Evolutionary conservation across 2,113 vertebrate species (phyloP), one percentile per base, ranked within the genome.

Genomic region (Epinephelus moara): DNA sequence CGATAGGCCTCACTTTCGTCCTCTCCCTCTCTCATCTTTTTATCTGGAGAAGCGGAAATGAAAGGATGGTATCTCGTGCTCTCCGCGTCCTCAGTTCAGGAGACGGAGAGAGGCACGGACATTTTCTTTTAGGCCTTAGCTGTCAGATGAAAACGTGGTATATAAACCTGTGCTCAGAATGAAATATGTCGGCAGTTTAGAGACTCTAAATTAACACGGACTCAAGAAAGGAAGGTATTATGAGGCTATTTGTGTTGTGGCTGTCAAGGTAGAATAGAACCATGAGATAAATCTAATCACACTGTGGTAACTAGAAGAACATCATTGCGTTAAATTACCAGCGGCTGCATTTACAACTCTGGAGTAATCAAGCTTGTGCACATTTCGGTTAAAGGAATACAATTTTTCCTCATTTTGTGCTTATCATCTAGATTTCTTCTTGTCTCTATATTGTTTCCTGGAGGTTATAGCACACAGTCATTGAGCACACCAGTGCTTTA

Each of bases 21-120:
- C 75, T 80, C 85, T 52, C 59, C 76, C 83, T 25, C 70, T 83
- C 89, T 90, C 93, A 93, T 93, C 91, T 93, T 93, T 93, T 92
- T 93, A 94, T 93, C 92, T 91, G 89, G 80, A 87, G 78, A 81
- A 90, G 78, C 85, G 94, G 93, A 95, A 95, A 94, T 94, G 90
- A 95, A 94, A 93, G 94, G 93, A 95, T 92, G 89, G 59, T 95
- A 95, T 94, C 94, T 85, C 27, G 4, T 40, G 5, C 47, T 71
- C 61, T 68, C 85, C 25, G 7, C 76, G 13, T 85, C 76, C 80
- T 73, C 81, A 37, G 81, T 86, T 85, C 82, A 74, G 91, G 78
- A 92, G 88, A 88, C 47, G 73, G 80, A 82, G 57, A 64, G 75
- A 69, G 62, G 30, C 53, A 15, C 21, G 53, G 72, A 74, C 82